These are phyloP conservation scores for Bibio marci DNA, from an alignment of 2,888 invertebrate species.

Conservation along the genomic window DNA sequence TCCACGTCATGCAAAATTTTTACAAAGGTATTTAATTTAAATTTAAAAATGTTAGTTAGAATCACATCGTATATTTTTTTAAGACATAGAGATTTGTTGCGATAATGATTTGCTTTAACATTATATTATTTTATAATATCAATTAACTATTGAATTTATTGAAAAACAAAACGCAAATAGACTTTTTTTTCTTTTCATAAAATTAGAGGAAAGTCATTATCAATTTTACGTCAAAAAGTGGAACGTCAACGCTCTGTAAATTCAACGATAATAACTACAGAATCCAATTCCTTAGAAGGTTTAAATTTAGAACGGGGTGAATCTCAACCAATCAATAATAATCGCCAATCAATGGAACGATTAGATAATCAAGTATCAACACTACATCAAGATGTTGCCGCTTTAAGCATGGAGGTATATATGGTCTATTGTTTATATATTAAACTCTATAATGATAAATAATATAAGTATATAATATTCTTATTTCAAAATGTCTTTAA, in stretches of 20 bases:
- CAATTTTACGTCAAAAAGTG: constrained; percentile 43
- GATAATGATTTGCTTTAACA: no score
- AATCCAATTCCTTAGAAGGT: constrained; percentile 42
- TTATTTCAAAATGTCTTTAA: background rate
- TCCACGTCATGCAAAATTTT: constrained; percentile 51
- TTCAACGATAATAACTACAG: constrained; percentile 29
- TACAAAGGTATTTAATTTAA: constrained; percentile 26
- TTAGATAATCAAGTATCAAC: constrained; percentile 68
- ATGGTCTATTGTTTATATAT: background rate
- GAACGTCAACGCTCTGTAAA: constrained; percentile 49
- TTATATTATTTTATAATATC: no score
- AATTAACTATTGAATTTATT: no score
- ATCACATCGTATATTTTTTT: constrained; percentile 2
- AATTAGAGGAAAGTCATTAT: constrained; percentile 26
- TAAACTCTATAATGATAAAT: background rate
- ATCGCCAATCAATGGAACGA: constrained; percentile 39
- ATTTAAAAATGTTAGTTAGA: no score
- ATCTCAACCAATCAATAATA: constrained; percentile 17
- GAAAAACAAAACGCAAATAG: no score
- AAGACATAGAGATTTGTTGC: no score
- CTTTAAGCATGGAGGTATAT: constrained; percentile 60
- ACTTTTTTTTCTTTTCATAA: no score
- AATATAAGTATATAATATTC: background rate
- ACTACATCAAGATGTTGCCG: constrained; percentile 71
- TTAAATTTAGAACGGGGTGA: constrained; percentile 34